Evolutionary conservation across 1,140 invertebrate species (phyloP), one percentile per base, ranked within the genome.

Genomic region (Cyclina sinensis): DNA sequence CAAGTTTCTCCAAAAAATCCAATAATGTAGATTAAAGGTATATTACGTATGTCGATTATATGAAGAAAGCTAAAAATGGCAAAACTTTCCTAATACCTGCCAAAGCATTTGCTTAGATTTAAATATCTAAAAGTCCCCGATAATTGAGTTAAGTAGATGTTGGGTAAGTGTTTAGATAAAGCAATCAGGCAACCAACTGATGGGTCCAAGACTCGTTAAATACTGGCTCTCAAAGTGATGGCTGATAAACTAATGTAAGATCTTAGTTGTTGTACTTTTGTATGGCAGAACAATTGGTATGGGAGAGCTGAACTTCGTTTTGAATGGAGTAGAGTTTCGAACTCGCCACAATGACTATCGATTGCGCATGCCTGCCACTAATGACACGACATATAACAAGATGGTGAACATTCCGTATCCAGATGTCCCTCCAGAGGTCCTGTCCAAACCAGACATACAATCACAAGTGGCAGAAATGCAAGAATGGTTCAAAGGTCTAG

Each of bases 291-390:
- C 93, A 1, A 48, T 94, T 37, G 94, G 94, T 39, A 89, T 94
- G 90, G 94, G 94, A 4, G 94, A 94, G 68, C 51, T 94, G 0
- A 90, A 88, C 21, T 91, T 80, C 5, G 92, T 93, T 5, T 54
- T 95, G 18, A 95, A 95, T 85, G 94, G 94, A 0, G 91, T 94
- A 1, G 92, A 94, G 46, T 94, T 95, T 89, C 76, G 93, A 51
- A 95, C 94, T 0, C 84, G 94, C 3, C 94, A 95, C 68, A 95
- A 95, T 74, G 94, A 95, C 89, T 95, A 94, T 86, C 83, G 89
- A 74, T 85, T 94, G 14, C 43, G 59, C n/a, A 94, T 91, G 91
- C 93, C 94, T 0, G 82, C 79, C 62, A 86, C 21, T 21, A 84
- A 68, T 11, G 70, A 43, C 24, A 83, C 74, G 5, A 74, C n/a